phyloP scores from a whole-genome alignment of 2,113 vertebrate genomes.

The Baryphthengus martii region DNA sequence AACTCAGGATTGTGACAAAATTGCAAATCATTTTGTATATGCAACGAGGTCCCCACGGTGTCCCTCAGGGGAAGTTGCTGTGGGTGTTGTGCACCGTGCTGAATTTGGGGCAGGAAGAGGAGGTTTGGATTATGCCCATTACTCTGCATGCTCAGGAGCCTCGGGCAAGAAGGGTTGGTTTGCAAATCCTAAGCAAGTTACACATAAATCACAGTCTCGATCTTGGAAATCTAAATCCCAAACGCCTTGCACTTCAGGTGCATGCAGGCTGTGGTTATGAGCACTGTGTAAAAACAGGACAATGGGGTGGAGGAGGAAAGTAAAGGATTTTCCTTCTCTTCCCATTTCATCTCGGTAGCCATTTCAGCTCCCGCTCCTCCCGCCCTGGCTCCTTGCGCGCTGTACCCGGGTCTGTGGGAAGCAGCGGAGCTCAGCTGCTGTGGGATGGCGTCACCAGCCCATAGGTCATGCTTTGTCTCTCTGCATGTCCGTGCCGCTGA shows the following conservation, averaged over 20 bases:
- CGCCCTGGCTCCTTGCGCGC: accelerated
- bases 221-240: not conserved
- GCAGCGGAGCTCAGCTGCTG: not conserved
- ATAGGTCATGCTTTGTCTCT: not conserved
- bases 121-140: accelerated
- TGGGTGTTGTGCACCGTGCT: not conserved
- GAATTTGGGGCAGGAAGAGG: not conserved
- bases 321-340: accelerated
- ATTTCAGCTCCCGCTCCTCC: not conserved
- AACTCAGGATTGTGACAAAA: not conserved
- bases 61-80: accelerated
- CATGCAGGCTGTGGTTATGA: not conserved
- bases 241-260: accelerated
- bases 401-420: not conserved
- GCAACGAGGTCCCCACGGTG: not conserved
- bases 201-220: not conserved
- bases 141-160: accelerated
- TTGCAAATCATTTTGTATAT: accelerated
- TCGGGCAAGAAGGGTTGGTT: not conserved
- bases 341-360: not conserved
- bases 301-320: not conserved
- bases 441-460: not conserved
- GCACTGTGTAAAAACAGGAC: not conserved
- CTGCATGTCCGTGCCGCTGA: accelerated
- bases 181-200: not conserved